Evolutionary conservation across 2,797 vertebrate genomes (phyloP).

Genomic region (Remorina albescens): DNA sequence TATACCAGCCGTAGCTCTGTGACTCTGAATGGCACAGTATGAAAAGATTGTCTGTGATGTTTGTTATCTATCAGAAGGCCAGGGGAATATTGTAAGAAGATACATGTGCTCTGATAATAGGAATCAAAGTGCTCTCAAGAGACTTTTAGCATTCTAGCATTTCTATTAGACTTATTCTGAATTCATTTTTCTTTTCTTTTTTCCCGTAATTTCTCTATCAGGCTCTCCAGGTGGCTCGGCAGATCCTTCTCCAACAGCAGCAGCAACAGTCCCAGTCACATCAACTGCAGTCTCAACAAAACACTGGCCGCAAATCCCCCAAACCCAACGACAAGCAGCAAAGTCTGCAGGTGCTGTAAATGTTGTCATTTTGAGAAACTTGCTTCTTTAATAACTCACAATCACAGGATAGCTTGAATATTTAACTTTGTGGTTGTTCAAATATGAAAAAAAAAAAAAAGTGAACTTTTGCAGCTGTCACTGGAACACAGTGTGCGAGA

Average conservation of each 20-base stretch:
- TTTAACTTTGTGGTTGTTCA: conserved; percentile 58
- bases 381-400: conserved; percentile 22
- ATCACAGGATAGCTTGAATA: conserved; percentile 27
- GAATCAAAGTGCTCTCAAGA: conserved; percentile 63
- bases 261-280: conserved; percentile 89
- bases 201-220: conserved; percentile 72
- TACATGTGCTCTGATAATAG: conserved; percentile 53
- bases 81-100: conserved; percentile 60
- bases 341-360: conserved; percentile 89
- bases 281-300: conserved; percentile 87
- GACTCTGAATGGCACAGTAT: conserved; percentile 33
- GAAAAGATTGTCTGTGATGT: conserved; percentile 55
- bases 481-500: conserved; percentile 66
- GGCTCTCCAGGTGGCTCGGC: conserved; percentile 96
- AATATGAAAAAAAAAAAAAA: conserved; percentile 34
- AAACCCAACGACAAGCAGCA: conserved; percentile 94
- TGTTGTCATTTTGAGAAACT: conserved; percentile 19
- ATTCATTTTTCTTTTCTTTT: conserved; percentile 37
- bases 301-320: conserved; percentile 90
- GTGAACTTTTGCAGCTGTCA: conserved; percentile 53
- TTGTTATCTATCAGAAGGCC: conserved; percentile 67
- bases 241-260: conserved; percentile 94
- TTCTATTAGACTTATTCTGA: conserved; percentile 38
- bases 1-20: conserved; percentile 33
- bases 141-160: conserved; percentile 56